Percentiles rank a stretch among this genome's conserved stretches.
phyloP scores from a whole-genome alignment of 2,888 invertebrate species.

The Oconnorella tubifera region DNA sequence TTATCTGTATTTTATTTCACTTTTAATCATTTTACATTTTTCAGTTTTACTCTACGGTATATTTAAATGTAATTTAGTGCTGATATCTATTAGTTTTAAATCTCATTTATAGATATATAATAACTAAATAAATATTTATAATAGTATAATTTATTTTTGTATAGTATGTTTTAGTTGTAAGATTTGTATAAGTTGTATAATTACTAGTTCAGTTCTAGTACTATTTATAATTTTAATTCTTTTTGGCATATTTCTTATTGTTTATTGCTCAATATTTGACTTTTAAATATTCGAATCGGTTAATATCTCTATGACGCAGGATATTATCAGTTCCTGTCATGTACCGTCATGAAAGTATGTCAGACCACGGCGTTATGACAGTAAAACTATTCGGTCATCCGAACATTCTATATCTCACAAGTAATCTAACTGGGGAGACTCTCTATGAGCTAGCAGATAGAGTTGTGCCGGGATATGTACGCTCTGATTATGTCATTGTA shows the following conservation, averaged over 20 bases:
- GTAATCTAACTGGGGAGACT: slow-evolving; percentile 59
- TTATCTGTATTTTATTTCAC: background rate
- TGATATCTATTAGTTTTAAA: too few relatives aligned
- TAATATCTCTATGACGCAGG: background rate
- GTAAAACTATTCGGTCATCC: slow-evolving; percentile 61
- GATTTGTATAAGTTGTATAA: too few relatives aligned
- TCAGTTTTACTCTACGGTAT: too few relatives aligned
- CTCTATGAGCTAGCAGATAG: slow-evolving; percentile 59
- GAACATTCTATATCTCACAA: slow-evolving; percentile 61
- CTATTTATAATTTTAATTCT: background rate
- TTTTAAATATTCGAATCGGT: background rate
- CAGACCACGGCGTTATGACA: slow-evolving; percentile 37
- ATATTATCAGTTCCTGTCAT: slow-evolving; percentile 61
- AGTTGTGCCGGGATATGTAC: slow-evolving; percentile 59
- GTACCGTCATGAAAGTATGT: slow-evolving; percentile 59
- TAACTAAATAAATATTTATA: too few relatives aligned
- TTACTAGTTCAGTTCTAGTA: too few relatives aligned
- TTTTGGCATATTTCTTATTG: background rate
- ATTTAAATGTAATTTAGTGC: too few relatives aligned
- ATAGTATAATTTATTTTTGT: too few relatives aligned
- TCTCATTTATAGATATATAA: too few relatives aligned
- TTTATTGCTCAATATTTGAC: background rate
- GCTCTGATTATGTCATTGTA: slow-evolving; percentile 59
- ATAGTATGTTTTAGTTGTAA: too few relatives aligned
- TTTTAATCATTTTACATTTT: background rate